Base-by-base conservation (phyloP, 2,888 invertebrate species). In the Meteorus colon region DNA sequence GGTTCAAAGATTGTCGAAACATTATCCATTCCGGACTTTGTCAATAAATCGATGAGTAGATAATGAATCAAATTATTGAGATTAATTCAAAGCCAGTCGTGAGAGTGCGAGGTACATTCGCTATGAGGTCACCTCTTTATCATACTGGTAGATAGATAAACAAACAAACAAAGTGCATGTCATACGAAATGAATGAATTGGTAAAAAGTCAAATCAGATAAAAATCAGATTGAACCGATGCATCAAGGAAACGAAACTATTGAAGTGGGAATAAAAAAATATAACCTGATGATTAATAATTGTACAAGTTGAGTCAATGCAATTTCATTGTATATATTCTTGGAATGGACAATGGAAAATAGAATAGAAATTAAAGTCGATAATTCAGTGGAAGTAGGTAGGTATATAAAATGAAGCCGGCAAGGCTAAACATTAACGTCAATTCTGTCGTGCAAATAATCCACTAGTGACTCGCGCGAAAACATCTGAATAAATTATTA, bases 401-500 rank as follows among this genome's bases (percentile, higher is more conserved):
- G 19, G 19, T 41, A 45, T 41, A 67, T 16, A 67, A 14, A 55
- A 31, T 69, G 29, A 16, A 31, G 24, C 8, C 10, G 2, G 48
- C 48, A 48, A 31, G 48, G 65, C 37, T 65, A 48, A 48, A 67
- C 41, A 24, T 16, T 19, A 45, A 48, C 48, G 45, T 67, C 65
- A 65, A 37, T 55, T 55, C 55, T 55, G 8, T 48, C 29, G 48
- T 67, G 45, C 48, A 67, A 67, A 67, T 67, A 67, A 67, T 67
- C 29, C 67, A 67, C 29, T 66, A 73, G 41, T 66, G 41, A 71
- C 78, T 76, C 69, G 79, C 76, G 79, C 78, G 85, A 89, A 89
- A 89, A 89, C 89, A 89, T 85, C 86, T 89, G 89, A 89, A 89
- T 89, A 89, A 89, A 89, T 89, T 85, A 89, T 89, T 84, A 85